Evolutionary conservation across 2,797 vertebrate species (phyloP).

Genomic region (Novumbra hubbsi): DNA sequence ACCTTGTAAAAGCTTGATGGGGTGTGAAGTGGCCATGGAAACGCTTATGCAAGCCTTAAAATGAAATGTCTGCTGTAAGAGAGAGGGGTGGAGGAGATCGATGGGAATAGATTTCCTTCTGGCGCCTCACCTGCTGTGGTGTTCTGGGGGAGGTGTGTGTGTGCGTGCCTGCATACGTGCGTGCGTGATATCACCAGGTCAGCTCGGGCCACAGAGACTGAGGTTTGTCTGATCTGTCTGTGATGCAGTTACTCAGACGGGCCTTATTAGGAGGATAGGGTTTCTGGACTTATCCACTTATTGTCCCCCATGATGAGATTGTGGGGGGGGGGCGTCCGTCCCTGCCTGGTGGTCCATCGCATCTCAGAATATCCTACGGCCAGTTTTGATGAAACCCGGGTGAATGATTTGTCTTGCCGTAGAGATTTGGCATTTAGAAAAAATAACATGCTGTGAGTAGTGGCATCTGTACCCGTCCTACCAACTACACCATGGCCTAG

Average conservation of each 20-base stretch:
- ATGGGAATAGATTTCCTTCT: conserved; percentile 54
- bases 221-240: not conserved
- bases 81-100: conserved; percentile 39
- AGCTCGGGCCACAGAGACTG: not conserved
- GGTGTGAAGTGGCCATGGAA: conserved; percentile 53
- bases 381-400: too few relatives aligned
- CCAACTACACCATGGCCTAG: not conserved
- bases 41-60: conserved; percentile 53
- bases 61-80: conserved; percentile 44
- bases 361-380: too few relatives aligned
- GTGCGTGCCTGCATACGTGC: not conserved
- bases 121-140: conserved; percentile 21
- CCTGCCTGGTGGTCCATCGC: not conserved
- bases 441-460: not conserved
- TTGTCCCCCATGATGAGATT: not conserved
- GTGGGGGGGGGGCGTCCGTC: not conserved
- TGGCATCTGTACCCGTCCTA: not conserved
- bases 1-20: conserved; percentile 58
- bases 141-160: not conserved
- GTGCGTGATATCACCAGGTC: not conserved
- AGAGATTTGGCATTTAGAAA: too few relatives aligned
- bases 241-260: not conserved
- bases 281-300: not conserved
- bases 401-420: too few relatives aligned
- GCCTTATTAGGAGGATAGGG: not conserved